Conservation (phyloP, 2,797 vertebrate genomes). For the Glyptemys insculpta region DNA sequence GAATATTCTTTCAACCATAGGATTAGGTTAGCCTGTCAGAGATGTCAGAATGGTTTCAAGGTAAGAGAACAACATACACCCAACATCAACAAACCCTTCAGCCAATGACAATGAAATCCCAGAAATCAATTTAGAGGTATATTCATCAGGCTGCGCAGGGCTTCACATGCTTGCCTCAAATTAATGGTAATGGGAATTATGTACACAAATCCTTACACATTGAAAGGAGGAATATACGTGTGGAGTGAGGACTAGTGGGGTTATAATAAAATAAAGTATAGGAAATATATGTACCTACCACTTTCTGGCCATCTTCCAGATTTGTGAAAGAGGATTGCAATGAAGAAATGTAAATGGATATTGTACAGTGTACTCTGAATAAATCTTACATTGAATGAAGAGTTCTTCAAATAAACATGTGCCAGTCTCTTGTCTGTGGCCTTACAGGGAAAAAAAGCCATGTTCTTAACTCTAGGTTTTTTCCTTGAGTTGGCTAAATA, state of each 20-base stretch:
- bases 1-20: neutral
- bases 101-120: neutral
- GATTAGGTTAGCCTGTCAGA: neutral
- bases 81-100: neutral
- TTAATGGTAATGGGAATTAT: neutral
- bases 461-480: neutral
- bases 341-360: neutral
- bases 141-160: neutral
- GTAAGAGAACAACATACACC: neutral
- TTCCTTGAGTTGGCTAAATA: too few species aligned
- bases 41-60: neutral
- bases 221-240: neutral
- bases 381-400: neutral
- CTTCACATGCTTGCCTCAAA: neutral
- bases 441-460: neutral
- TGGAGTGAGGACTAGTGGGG: too few species aligned
- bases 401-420: accelerated
- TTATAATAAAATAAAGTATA: neutral
- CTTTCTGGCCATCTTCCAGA: neutral
- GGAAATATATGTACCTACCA: neutral
- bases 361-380: neutral
- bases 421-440: neutral
- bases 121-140: neutral
- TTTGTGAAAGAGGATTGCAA: neutral
- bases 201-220: neutral